phyloP scores from a whole-genome alignment of 2,113 vertebrate genomes.

The Bos javanicus region DNA sequence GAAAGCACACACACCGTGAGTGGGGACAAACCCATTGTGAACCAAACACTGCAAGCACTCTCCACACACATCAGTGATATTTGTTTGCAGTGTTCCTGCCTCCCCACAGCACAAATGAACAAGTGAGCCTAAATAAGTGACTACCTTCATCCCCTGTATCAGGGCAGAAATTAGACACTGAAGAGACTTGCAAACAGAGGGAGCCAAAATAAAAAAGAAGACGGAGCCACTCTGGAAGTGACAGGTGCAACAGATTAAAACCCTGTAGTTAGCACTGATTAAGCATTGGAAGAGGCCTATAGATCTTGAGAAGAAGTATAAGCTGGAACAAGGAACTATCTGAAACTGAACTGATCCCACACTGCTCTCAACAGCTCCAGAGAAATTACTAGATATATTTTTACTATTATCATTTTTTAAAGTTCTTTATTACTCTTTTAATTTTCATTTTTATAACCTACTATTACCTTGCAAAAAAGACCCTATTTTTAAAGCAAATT shows the following conservation, averaged over 20 bases:
- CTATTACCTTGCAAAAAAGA: neutral
- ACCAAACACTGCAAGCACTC: neutral
- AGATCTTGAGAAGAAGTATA: neutral
- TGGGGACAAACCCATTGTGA: neutral
- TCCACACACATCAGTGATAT: neutral
- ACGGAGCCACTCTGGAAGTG: neutral
- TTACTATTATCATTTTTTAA: neutral
- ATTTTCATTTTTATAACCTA: neutral
- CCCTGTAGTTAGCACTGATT: neutral
- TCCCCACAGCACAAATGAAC: neutral
- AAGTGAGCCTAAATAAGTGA: neutral
- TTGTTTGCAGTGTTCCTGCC: neutral
- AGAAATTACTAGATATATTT: neutral
- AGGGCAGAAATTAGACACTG: neutral
- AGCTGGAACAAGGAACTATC: neutral
- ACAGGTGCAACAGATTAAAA: neutral
- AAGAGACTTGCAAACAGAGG: neutral
- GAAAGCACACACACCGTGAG: neutral
- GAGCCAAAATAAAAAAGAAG: neutral
- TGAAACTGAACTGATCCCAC: neutral
- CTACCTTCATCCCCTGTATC: neutral
- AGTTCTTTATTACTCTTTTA: neutral
- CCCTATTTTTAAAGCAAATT: neutral
- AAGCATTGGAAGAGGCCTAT: neutral
- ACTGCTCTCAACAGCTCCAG: neutral